Evolutionary conservation across 2,888 invertebrate genomes (phyloP).

Genomic region (Cephus sareptanus): DNA sequence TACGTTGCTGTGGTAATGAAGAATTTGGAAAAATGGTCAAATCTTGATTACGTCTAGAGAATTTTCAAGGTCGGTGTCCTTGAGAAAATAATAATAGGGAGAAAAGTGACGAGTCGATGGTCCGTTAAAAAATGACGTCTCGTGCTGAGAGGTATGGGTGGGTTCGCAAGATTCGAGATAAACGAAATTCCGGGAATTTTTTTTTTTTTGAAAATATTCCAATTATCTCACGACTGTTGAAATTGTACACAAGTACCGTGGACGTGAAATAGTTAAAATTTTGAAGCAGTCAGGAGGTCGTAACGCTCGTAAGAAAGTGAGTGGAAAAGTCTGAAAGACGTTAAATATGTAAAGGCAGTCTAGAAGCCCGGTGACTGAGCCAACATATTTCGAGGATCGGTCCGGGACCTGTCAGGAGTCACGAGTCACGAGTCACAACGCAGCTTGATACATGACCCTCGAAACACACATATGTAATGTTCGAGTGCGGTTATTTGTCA

Average conservation of each 20-base stretch:
- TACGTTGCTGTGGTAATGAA: background rate
- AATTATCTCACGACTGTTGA: background rate
- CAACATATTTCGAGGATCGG: background rate
- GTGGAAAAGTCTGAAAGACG: background rate
- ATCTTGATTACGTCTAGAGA: background rate
- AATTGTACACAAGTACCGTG: background rate
- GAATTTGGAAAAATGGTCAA: background rate
- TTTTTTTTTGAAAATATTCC: background rate
- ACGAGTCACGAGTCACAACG: background rate
- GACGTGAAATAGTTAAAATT: background rate
- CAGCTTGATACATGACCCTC: background rate
- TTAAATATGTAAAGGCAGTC: background rate
- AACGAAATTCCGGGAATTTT: background rate
- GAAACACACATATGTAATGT: background rate
- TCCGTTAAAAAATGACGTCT: background rate
- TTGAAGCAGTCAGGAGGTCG: background rate
- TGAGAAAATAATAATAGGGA: background rate
- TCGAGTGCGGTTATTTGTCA: background rate
- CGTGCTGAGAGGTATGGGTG: background rate
- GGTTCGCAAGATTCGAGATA: background rate
- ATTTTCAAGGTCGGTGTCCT: background rate
- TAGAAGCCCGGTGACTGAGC: background rate
- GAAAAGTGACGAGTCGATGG: background rate
- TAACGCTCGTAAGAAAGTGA: background rate
- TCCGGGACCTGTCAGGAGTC: background rate